These are phyloP conservation scores for Rhinella marina DNA, from an alignment of 2,797 vertebrate genomes.

Conservation along the genomic window DNA sequence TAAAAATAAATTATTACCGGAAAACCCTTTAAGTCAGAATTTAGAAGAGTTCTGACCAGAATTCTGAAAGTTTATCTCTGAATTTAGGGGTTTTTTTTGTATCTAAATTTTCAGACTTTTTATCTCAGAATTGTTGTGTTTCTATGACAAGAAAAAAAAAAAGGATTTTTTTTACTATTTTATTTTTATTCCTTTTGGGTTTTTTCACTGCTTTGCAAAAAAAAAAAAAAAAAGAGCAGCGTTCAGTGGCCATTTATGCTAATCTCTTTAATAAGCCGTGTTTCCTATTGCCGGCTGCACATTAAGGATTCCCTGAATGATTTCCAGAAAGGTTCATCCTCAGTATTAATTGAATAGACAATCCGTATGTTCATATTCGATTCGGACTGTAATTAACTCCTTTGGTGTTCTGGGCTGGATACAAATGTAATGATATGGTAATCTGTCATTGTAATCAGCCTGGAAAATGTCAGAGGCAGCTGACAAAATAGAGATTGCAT, in stretches of 20 bases:
- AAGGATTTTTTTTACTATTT: not conserved
- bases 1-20: too few species aligned
- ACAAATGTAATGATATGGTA: constrained; percentile 58
- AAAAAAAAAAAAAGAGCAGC: not conserved
- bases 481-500: constrained; percentile 61
- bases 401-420: constrained; percentile 51
- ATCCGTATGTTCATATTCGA: constrained; percentile 51
- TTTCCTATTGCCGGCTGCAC: constrained; percentile 29
- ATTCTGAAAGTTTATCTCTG: too few species aligned
- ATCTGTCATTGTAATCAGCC: constrained; percentile 53
- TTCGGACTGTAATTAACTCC: constrained; percentile 53
- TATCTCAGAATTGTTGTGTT: too few species aligned
- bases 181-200: not conserved
- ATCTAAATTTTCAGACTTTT: too few species aligned
- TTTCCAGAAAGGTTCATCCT: not conserved
- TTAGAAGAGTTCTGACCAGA: too few species aligned
- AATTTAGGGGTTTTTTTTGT: too few species aligned
- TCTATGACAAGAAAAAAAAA: not conserved
- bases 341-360: constrained; percentile 28
- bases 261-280: constrained; percentile 4
- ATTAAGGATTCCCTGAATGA: constrained; percentile 15
- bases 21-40: too few species aligned
- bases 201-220: not conserved
- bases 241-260: not conserved
- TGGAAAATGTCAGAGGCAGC: constrained; percentile 50